Conservation (phyloP, 2,888 invertebrate species). For the Caenorhabditis sp. region DNA sequence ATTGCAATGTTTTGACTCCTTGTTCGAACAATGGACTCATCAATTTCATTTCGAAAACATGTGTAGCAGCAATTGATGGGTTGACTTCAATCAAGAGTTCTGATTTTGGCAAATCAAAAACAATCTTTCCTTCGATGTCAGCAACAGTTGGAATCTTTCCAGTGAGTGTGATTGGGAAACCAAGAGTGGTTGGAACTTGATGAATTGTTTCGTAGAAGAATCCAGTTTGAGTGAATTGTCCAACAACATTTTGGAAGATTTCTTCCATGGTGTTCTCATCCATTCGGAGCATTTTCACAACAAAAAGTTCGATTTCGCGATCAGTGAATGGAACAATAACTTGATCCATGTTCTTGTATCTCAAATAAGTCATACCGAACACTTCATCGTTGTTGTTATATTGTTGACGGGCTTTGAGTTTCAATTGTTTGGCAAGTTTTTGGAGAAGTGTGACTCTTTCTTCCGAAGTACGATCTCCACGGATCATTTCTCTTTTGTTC, state of each 20-base stretch:
- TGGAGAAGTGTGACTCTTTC: conserved; percentile 38
- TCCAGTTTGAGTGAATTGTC: background rate
- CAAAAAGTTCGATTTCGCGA: conserved; percentile 37
- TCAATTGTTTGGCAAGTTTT: conserved; percentile 54
- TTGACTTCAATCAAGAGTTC: conserved; percentile 36
- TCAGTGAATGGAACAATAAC: conserved; percentile 60
- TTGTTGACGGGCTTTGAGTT: conserved; percentile 45
- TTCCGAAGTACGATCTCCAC: conserved; percentile 38
- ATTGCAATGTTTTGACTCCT: conserved; percentile 58
- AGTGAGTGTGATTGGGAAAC: conserved; percentile 56
- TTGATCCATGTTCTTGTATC: conserved; percentile 62
- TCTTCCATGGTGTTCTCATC: conserved; percentile 30
- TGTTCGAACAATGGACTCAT: conserved; percentile 56
- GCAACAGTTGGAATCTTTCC: conserved; percentile 49
- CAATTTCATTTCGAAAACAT: conserved; percentile 44
- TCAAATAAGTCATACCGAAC: conserved; percentile 48
- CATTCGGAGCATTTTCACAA: conserved; percentile 40
- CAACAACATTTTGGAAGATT: background rate
- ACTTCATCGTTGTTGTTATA: conserved; percentile 27
- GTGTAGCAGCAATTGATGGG: conserved; percentile 51
- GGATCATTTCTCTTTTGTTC: conserved; percentile 39
- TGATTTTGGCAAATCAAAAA: no score
- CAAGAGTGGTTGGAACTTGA: conserved; percentile 58
- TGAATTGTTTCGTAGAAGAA: conserved; percentile 29
- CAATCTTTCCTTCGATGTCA: conserved; percentile 39